Conservation (phyloP, 2,113 vertebrate species). For the Elgaria multicarinata region DNA sequence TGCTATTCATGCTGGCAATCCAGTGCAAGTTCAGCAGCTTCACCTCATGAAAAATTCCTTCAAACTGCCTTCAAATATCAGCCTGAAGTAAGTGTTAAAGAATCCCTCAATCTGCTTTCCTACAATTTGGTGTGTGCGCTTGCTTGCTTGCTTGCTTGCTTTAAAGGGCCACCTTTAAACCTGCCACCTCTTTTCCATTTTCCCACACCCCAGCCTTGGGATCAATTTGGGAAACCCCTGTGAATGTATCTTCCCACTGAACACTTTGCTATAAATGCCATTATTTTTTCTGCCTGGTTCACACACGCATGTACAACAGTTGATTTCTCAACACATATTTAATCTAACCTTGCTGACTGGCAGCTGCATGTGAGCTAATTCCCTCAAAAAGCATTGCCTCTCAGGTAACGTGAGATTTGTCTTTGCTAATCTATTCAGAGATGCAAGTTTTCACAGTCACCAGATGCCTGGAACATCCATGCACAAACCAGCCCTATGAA, state of each 20-base stretch:
- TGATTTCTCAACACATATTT: neutral
- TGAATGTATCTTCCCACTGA: neutral
- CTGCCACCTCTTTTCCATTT: neutral
- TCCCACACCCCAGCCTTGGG: neutral
- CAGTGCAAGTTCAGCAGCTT: conserved; percentile 66
- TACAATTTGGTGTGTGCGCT: neutral
- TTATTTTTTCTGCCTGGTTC: neutral
- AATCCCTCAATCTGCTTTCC: neutral
- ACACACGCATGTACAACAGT: neutral
- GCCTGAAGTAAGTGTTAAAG: conserved; percentile 82
- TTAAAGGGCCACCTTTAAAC: neutral
- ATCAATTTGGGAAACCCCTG: neutral
- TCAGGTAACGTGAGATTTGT: neutral
- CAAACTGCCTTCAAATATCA: conserved; percentile 81
- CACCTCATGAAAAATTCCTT: conserved; percentile 75
- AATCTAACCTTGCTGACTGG: neutral
- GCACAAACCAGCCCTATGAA: neutral
- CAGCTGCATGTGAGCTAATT: neutral
- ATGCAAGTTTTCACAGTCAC: neutral
- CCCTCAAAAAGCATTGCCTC: neutral
- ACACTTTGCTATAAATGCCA: neutral
- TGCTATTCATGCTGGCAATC: conserved; percentile 80
- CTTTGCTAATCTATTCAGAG: neutral
- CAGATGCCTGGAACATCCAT: neutral
- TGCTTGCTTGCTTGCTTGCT: neutral